These are phyloP conservation scores for Podargus strigoides DNA, from an alignment of 2,797 vertebrate genomes.

Conservation along the genomic window DNA sequence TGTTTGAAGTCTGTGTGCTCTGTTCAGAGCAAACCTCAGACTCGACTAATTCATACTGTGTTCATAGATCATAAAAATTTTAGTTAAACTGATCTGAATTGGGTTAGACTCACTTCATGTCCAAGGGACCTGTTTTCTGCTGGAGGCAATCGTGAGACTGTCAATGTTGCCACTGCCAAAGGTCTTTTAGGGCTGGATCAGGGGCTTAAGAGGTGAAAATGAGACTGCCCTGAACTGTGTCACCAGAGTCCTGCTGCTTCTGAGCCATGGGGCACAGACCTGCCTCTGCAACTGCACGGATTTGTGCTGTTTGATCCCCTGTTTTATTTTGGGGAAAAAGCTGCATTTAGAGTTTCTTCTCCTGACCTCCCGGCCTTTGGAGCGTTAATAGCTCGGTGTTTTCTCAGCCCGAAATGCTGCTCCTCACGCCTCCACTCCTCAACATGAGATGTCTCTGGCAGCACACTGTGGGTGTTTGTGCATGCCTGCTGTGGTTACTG, in stretches of 20 bases:
- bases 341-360: neutral
- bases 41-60: neutral
- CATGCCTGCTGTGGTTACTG: slow-evolving; percentile 23
- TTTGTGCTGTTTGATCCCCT: neutral
- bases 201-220: neutral
- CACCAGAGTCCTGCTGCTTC: neutral
- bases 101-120: neutral
- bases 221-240: neutral
- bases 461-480: slow-evolving; percentile 7
- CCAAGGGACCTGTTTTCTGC: neutral
- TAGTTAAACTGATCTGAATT: neutral
- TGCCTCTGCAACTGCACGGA: neutral
- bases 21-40: neutral
- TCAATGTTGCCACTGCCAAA: neutral
- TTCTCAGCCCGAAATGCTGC: slow-evolving; percentile 5
- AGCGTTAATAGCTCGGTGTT: neutral
- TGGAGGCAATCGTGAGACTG: neutral
- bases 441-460: neutral
- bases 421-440: neutral
- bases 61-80: neutral
- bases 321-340: neutral
- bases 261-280: neutral
- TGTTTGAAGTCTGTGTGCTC: neutral
- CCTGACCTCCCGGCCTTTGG: neutral
- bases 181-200: neutral